Evolutionary conservation across 2,113 vertebrate species (phyloP).

Genomic region (Triplophysa siluroides): DNA sequence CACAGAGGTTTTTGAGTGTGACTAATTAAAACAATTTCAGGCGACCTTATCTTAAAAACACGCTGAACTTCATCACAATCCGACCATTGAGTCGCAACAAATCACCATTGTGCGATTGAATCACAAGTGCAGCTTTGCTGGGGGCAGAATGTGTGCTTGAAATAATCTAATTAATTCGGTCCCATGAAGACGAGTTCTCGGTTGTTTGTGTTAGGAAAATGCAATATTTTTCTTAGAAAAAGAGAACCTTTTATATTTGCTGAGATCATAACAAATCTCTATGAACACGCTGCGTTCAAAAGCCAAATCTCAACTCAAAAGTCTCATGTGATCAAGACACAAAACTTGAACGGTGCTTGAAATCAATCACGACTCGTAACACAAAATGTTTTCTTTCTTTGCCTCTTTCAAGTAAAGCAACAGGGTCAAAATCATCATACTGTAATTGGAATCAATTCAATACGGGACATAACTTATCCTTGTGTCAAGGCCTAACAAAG

Average conservation of each 20-base stretch:
- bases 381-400: conserved; percentile 54
- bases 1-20: conserved; percentile 76
- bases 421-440: conserved; percentile 44
- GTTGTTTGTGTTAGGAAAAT: conserved; percentile 74
- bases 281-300: not conserved
- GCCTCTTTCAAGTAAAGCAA: conserved; percentile 32
- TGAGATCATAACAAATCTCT: conserved; percentile 6
- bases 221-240: conserved; percentile 72
- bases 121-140: conserved; percentile 77
- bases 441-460: conserved; percentile 37
- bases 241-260: conserved; percentile 52
- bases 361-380: conserved; percentile 55
- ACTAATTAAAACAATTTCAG: conserved; percentile 92
- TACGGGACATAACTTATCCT: conserved; percentile 16
- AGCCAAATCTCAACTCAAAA: conserved; percentile 45
- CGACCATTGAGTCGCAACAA: conserved; percentile 72
- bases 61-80: conserved; percentile 67
- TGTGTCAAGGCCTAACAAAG: conserved; percentile 36
- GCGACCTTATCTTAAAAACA: conserved; percentile 87
- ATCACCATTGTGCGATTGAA: conserved; percentile 72
- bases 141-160: conserved; percentile 73
- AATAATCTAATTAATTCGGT: conserved; percentile 78
- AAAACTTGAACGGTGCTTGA: conserved; percentile 49
- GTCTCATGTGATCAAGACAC: conserved; percentile 60
- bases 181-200: conserved; percentile 63